Evolutionary conservation across 2,113 vertebrate genomes (phyloP), one percentile per base, ranked within the genome.

Genomic region (Melanerpes formicivorus): DNA sequence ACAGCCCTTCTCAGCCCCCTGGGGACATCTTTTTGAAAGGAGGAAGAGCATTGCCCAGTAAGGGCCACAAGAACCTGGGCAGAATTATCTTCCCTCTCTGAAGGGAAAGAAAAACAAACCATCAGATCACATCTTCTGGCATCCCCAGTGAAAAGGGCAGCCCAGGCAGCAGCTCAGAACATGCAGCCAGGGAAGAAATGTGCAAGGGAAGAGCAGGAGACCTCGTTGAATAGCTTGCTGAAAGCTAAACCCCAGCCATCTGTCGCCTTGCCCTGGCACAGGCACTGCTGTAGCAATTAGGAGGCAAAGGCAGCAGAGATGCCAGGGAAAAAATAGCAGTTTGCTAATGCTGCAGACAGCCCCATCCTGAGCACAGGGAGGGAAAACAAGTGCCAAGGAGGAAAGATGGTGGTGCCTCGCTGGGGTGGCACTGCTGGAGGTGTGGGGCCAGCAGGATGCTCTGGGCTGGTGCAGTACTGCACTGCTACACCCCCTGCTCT

Each of bases 161-260:
- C 59, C 7, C 29, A 60, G 29, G 15, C 69, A 77, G 46, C 54
- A 94, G 70, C 34, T 70, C 62, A 42, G 70, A 58, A 81, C 42
- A 46, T 11, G 64, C 2, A 17, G 77, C 40, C 72, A 88, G 62
- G 62, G 79, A 88, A 93, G 64, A 92, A 89, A 92, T 63, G 76
- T 87, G 82, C 90, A 92, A 91, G 32, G 44, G 44, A 79, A 88
- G 90, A 90, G 10, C 54, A 70, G 90, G 37, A 92, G 71, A 60
- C 42, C 50, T 91, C 82, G 87, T 90, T 95, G 96, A 96, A 94
- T 90, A 94, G 82, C 58, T 94, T 55, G 76, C 85, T 94, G 87
- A 84, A 87, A 92, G 93, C 87, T 92, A 93, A 95, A 95, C 72
- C 75, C 13, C 1, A 1, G 69, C 94, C 95, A 97, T 96, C 96